Conservation (phyloP, 2,888 invertebrate species). For the Hydriomena furcata region DNA sequence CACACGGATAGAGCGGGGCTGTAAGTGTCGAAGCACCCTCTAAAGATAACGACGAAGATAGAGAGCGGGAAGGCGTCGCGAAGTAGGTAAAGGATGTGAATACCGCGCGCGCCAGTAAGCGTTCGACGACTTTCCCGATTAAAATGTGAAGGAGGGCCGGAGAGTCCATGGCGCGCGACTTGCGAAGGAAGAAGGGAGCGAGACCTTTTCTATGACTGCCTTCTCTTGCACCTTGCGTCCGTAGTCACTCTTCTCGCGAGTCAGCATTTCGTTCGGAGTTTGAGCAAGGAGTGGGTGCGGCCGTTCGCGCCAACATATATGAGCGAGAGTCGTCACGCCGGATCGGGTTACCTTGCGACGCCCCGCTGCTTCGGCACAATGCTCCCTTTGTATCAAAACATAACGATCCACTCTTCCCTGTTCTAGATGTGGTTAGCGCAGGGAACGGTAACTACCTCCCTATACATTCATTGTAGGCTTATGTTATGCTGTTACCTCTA, state of each 20-base stretch:
- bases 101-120: slow-evolving; percentile 31
- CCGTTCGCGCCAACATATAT: slow-evolving; percentile 15
- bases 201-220: slow-evolving; percentile 61
- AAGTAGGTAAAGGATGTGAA: not conserved
- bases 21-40: not conserved
- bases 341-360: slow-evolving; percentile 23
- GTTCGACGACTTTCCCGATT: slow-evolving; percentile 29
- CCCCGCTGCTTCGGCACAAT: slow-evolving; percentile 8
- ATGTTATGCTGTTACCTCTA: slow-evolving; percentile 38
- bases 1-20: not conserved
- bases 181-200: slow-evolving; percentile 26
- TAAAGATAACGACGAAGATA: no score
- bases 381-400: not conserved
- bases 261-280: slow-evolving; percentile 33
- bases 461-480: not conserved
- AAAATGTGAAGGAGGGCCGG: slow-evolving; percentile 23
- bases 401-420: not conserved
- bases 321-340: not conserved
- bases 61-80: slow-evolving; percentile 10
- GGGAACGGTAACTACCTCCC: not conserved
- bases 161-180: no score
- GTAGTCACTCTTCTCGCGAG: slow-evolving; percentile 57
- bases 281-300: slow-evolving; percentile 33
- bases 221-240: slow-evolving; percentile 62
- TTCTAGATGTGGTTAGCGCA: not conserved